Evolutionary conservation across 2,113 vertebrate species (phyloP).

Genomic region (Parotia lawesii): DNA sequence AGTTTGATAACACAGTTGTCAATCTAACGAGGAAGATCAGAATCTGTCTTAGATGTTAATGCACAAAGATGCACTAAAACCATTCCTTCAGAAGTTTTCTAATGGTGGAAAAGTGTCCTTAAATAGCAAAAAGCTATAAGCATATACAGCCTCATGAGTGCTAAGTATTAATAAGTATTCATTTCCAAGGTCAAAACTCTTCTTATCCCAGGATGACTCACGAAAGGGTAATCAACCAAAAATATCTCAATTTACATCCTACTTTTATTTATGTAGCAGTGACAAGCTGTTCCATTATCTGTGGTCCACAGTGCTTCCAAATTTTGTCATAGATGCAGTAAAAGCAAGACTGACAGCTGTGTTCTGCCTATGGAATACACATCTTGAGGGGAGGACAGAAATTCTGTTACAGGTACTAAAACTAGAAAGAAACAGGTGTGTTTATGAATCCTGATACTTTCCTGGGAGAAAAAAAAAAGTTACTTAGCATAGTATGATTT

Average conservation of each 20-base stretch:
- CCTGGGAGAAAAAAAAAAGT: not conserved
- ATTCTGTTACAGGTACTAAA: not conserved
- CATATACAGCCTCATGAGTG: not conserved
- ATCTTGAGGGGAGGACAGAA: not conserved
- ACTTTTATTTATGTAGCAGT: not conserved
- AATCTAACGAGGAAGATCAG: not conserved
- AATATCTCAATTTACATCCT: slow-evolving; percentile 25
- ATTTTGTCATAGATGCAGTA: not conserved
- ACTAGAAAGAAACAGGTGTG: not conserved
- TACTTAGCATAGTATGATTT: not conserved
- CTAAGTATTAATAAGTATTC: not conserved
- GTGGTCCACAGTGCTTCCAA: not conserved
- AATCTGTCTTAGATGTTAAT: not conserved
- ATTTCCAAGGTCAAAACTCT: not conserved
- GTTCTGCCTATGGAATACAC: not conserved
- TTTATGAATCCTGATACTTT: not conserved
- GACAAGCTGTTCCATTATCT: slow-evolving; percentile 46
- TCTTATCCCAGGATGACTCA: slow-evolving; percentile 22
- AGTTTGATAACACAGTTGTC: not conserved
- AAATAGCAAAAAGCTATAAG: not conserved
- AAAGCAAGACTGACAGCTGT: not conserved
- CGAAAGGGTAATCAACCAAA: slow-evolving; percentile 2
- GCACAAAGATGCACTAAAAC: not conserved
- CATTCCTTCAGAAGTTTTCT: not conserved
- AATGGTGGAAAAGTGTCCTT: not conserved